Percentiles rank a stretch among this genome's conserved stretches.
Evolutionary conservation across 1,140 invertebrate genomes (phyloP).

Genomic region (Drosophila ficusphila): DNA sequence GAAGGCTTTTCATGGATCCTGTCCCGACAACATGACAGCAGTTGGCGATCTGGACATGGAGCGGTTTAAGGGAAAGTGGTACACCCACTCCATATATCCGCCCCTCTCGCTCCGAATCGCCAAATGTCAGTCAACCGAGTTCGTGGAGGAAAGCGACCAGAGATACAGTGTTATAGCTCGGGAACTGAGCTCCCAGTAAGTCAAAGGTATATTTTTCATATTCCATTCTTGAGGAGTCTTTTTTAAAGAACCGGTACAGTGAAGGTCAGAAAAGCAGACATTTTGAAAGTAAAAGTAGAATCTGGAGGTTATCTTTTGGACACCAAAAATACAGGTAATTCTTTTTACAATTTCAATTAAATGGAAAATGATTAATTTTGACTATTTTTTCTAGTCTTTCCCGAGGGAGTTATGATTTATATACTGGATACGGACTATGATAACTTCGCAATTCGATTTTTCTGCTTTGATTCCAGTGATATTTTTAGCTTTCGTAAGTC

Average conservation of each 20-base stretch:
- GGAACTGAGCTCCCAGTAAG: slow-evolving; percentile 22
- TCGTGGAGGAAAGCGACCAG: neutral
- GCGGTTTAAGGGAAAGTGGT: slow-evolving; percentile 31
- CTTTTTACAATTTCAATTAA: neutral
- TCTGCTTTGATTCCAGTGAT: slow-evolving; percentile 20
- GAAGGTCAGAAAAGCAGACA: neutral
- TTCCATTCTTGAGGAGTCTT: neutral
- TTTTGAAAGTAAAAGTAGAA: neutral
- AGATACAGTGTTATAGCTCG: neutral
- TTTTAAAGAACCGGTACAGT: slow-evolving; percentile 17
- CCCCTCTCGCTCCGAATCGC: neutral
- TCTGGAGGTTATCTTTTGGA: slow-evolving; percentile 7
- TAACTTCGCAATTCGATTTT: slow-evolving; percentile 32
- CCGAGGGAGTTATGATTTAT: slow-evolving; percentile 23
- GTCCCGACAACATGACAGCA: slow-evolving; percentile 35
- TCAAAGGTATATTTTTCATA: fast-evolving
- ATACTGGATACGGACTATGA: slow-evolving; percentile 54
- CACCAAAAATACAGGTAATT: slow-evolving; percentile 6
- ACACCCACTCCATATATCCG: slow-evolving; percentile 22
- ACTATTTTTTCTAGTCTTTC: slow-evolving; percentile 5
- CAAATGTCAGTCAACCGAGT: slow-evolving; percentile 9
- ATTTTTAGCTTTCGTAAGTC: slow-evolving; percentile 40
- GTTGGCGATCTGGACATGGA: slow-evolving; percentile 30
- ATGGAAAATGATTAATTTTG: too few relatives aligned
- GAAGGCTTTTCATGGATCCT: neutral